Conservation (phyloP, 2,888 invertebrate genomes). For the Chrysolina haemoptera region DNA sequence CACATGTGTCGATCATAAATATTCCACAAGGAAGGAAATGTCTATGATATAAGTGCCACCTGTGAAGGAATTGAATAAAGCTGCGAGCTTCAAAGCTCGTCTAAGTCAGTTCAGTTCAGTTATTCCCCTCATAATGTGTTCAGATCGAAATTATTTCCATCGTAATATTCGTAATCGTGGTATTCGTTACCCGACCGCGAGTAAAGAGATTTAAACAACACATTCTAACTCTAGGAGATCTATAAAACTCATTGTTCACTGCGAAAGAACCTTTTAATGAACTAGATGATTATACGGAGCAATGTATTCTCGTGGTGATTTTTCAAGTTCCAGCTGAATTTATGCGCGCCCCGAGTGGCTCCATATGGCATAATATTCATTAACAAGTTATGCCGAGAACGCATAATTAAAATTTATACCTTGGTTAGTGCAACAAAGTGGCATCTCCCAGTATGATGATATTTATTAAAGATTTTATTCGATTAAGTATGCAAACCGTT, state of each 20-base stretch:
- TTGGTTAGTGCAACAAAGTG: constrained; percentile 2
- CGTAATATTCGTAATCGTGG: constrained; percentile 22
- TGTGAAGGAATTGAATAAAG: constrained; percentile 22
- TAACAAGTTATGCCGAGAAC: constrained; percentile 6
- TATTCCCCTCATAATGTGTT: constrained; percentile 28
- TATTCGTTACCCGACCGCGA: constrained; percentile 34
- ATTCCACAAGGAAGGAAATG: background rate
- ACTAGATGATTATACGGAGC: constrained; percentile 34
- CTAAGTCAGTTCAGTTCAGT: constrained; percentile 11
- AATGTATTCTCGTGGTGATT: constrained; percentile 1
- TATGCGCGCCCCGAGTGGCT: background rate
- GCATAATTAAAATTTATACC: constrained; percentile 15
- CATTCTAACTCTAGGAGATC: constrained; percentile 35
- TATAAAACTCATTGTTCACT: constrained; percentile 43
- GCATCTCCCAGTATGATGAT: background rate
- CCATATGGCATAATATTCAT: constrained; percentile 12
- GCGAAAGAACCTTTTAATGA: constrained; percentile 34
- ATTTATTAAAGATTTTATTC: background rate
- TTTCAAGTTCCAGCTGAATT: constrained; percentile 4
- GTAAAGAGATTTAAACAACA: constrained; percentile 40
- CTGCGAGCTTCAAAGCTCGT: constrained; percentile 23
- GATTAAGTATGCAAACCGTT: background rate
- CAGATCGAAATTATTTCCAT: constrained; percentile 22
- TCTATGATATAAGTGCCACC: background rate
- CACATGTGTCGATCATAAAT: background rate